Conservation (phyloP, 1,140 invertebrate genomes). For the Mamestra configurata region DNA sequence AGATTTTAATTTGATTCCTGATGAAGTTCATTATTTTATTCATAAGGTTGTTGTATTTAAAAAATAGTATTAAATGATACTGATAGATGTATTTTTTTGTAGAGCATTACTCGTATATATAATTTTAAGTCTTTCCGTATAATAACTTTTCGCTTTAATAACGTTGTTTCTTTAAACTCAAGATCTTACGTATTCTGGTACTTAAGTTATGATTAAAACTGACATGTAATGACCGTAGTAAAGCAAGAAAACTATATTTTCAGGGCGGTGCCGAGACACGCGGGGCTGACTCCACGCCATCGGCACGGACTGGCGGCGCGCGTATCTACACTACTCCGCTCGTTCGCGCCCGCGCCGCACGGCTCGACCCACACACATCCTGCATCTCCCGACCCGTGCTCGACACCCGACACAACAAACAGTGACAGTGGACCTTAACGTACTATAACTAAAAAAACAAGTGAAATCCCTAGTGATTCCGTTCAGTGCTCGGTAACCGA, state of each 20-base stretch:
- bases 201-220: slow-evolving; percentile 8
- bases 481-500: slow-evolving; percentile 88
- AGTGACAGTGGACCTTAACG: slow-evolving; percentile 72
- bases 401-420: slow-evolving; percentile 59
- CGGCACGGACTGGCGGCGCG: slow-evolving; percentile 63
- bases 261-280: slow-evolving; percentile 82
- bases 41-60: too few relatives aligned
- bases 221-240: slow-evolving; percentile 19
- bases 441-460: slow-evolving; percentile 66
- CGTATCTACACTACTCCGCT: slow-evolving; percentile 75
- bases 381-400: slow-evolving; percentile 65
- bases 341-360: slow-evolving; percentile 80
- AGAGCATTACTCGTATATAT: not conserved
- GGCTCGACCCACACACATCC: slow-evolving; percentile 77
- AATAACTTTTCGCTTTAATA: too few relatives aligned
- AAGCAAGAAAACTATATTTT: slow-evolving; percentile 62
- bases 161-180: not conserved
- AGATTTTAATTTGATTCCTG: too few relatives aligned
- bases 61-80: too few relatives aligned
- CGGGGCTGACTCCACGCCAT: slow-evolving; percentile 74
- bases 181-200: not conserved
- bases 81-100: too few relatives aligned
- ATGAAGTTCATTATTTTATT: too few relatives aligned
- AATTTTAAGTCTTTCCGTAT: not conserved
- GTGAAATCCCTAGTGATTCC: slow-evolving; percentile 79